Evolutionary conservation across 2,797 vertebrate species (phyloP).

Genomic region (Falco biarmicus): DNA sequence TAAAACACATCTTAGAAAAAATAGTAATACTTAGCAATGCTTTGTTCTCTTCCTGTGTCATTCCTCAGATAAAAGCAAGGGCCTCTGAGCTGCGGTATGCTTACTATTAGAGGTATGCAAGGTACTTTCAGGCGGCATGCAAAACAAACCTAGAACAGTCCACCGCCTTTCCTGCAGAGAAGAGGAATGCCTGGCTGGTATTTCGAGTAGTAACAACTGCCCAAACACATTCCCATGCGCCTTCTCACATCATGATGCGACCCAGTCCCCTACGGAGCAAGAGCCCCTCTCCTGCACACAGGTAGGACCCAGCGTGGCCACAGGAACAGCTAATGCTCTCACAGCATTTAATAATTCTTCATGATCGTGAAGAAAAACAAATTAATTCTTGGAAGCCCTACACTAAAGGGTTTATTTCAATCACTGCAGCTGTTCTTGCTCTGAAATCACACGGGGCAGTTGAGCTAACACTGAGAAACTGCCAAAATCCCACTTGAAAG

Average conservation of each 20-base stretch:
- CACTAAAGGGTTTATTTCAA: neutral
- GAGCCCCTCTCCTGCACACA: rapidly evolving
- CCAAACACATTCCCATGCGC: neutral
- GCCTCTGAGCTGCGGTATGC: neutral
- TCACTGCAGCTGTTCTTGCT: neutral
- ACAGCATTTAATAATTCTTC: neutral
- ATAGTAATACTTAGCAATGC: neutral
- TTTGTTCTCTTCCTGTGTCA: neutral
- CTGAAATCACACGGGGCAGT: neutral
- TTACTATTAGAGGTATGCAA: neutral
- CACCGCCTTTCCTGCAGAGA: neutral
- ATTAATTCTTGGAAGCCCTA: neutral
- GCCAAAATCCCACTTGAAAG: neutral
- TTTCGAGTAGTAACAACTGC: rapidly evolving
- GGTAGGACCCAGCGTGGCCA: too few species aligned
- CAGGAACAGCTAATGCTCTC: neutral
- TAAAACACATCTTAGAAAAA: neutral
- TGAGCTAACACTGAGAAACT: neutral
- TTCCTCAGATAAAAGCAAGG: neutral
- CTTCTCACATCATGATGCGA: rapidly evolving
- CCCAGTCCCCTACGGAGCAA: rapidly evolving
- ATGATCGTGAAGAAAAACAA: neutral
- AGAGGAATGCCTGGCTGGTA: neutral
- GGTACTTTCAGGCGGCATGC: neutral
- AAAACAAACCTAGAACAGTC: neutral